Conservation (phyloP, 2,888 invertebrate species). For the Sphaerophoria rueppellii region DNA sequence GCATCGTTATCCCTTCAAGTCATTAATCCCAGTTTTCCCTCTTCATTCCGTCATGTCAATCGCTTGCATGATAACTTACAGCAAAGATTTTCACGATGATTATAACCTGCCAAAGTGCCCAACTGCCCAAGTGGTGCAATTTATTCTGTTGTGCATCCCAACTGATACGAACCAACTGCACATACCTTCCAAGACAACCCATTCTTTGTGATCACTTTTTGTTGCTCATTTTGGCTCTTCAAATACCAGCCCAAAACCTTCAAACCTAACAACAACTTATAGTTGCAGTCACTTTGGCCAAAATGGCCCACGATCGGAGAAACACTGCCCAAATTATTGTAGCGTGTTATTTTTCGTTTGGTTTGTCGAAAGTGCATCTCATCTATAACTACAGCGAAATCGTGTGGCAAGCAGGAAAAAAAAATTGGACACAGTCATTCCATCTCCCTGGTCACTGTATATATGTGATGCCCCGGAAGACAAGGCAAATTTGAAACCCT, state of each 20-base stretch:
- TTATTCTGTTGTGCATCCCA: slow-evolving; percentile 30
- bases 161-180: neutral
- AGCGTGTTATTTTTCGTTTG: slow-evolving; percentile 57
- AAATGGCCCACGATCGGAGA: neutral
- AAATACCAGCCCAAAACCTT: slow-evolving; percentile 13
- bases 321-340: slow-evolving; percentile 58
- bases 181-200: slow-evolving; percentile 9
- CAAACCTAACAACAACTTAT: slow-evolving; percentile 16
- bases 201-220: neutral
- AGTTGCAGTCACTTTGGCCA: slow-evolving; percentile 1
- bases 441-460: slow-evolving; percentile 8
- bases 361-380: slow-evolving; percentile 69
- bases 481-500: slow-evolving; percentile 45
- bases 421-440: slow-evolving; percentile 23
- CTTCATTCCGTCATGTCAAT: slow-evolving; percentile 16
- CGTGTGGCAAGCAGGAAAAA: slow-evolving; percentile 51
- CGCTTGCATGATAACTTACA: slow-evolving; percentile 16
- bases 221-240: neutral
- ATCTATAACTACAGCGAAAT: slow-evolving; percentile 71
- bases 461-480: slow-evolving; percentile 11
- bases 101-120: slow-evolving; percentile 26
- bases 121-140: slow-evolving; percentile 23
- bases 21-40: too few species aligned
- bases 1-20: too few species aligned
- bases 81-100: slow-evolving; percentile 42